Evolutionary conservation across 2,797 vertebrate species (phyloP).

Genomic region (Phataginus tetradactyla): DNA sequence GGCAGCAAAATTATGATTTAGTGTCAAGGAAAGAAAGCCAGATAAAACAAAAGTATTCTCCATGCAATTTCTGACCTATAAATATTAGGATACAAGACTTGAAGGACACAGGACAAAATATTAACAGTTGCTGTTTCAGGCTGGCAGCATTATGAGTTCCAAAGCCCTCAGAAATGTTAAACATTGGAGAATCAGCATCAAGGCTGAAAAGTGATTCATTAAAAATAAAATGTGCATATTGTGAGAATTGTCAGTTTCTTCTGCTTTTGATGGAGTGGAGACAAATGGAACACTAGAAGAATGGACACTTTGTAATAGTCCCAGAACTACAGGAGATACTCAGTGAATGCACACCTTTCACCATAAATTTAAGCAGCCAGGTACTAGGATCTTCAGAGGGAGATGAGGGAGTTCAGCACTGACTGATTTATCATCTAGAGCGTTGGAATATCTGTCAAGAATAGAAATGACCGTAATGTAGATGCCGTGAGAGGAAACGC

Average conservation of each 20-base stretch:
- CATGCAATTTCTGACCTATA: neutral
- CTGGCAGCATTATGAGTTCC: neutral
- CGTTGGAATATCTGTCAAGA: neutral
- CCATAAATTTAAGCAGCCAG: neutral
- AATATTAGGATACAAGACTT: neutral
- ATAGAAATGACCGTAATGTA: fast-evolving
- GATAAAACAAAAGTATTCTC: neutral
- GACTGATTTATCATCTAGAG: neutral
- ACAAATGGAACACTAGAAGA: neutral
- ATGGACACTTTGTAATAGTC: neutral
- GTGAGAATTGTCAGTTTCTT: neutral
- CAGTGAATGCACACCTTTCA: neutral
- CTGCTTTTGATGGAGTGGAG: neutral
- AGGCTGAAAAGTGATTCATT: neutral
- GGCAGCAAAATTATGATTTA: neutral
- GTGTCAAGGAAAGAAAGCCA: slow-evolving; percentile 14
- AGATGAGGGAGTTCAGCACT: neutral
- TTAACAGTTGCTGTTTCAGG: slow-evolving; percentile 25
- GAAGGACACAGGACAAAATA: neutral
- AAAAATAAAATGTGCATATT: neutral
- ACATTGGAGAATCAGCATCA: neutral
- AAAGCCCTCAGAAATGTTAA: neutral
- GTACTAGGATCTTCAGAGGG: neutral
- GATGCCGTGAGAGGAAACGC: neutral
- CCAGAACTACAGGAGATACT: neutral